Evolutionary conservation across 30 jellyfish, hydroid and myxozoan genomes (phyloP).

Genomic region (Cassiopea xamachana): DNA sequence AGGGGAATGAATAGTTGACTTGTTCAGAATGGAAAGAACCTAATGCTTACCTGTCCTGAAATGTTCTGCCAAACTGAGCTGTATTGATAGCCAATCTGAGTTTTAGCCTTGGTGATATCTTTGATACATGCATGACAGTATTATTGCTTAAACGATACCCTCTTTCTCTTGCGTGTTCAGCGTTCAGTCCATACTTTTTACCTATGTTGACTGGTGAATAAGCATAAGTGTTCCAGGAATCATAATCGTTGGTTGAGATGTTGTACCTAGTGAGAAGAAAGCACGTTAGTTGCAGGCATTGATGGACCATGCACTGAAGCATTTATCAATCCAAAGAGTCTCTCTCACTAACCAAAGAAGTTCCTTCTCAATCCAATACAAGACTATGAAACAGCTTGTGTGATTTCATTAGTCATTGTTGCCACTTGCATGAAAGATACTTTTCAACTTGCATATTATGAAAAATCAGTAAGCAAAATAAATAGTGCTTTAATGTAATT

Average conservation of each 20-base stretch:
- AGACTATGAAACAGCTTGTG: too few species aligned
- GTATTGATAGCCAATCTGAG: slow-evolving; percentile 93
- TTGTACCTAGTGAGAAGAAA: slow-evolving; percentile 57
- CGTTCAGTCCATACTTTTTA: slow-evolving; percentile 32
- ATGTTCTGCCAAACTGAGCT: slow-evolving; percentile 97
- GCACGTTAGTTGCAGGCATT: background rate
- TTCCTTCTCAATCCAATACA: too few species aligned
- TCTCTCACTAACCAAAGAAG: too few species aligned
- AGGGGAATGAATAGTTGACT: background rate
- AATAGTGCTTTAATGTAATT: too few species aligned
- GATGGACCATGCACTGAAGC: too few species aligned
- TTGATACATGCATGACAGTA: slow-evolving; percentile 46
- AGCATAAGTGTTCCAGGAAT: slow-evolving; percentile 69
- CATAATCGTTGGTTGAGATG: slow-evolving; percentile 92
- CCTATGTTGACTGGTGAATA: slow-evolving; percentile 57
- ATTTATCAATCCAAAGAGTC: too few species aligned
- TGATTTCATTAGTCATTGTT: too few species aligned
- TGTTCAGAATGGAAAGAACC: background rate
- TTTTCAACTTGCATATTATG: too few species aligned
- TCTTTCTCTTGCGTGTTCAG: slow-evolving; percentile 40
- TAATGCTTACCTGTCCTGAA: slow-evolving; percentile 86
- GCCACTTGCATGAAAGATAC: too few species aligned
- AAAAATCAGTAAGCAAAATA: too few species aligned
- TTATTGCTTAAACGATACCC: slow-evolving; percentile 69
- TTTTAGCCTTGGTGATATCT: slow-evolving; percentile 45